These are phyloP conservation scores for Julus scanicus DNA, from an alignment of 2,888 invertebrate genomes.

Conservation along the genomic window DNA sequence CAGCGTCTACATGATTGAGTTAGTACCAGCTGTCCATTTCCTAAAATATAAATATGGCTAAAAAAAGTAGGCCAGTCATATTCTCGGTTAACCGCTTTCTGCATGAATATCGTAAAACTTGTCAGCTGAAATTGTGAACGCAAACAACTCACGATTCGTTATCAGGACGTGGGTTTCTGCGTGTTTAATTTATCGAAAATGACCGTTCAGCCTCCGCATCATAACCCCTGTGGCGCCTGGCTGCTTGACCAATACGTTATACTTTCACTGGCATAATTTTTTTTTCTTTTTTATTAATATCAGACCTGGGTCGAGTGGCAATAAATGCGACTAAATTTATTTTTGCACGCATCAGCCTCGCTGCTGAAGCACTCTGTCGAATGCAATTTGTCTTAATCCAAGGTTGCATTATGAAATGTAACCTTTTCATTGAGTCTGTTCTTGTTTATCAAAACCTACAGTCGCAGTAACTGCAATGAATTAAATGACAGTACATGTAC, in stretches of 20 bases:
- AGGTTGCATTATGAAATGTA: slow-evolving; percentile 8
- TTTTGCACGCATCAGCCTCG: background rate
- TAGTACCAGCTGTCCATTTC: slow-evolving; percentile 16
- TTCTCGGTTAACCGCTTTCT: slow-evolving; percentile 26
- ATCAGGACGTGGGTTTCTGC: slow-evolving; percentile 21
- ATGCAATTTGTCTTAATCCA: background rate
- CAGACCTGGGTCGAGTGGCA: slow-evolving; percentile 2
- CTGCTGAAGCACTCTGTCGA: background rate
- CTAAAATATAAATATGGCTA: background rate
- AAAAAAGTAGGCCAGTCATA: slow-evolving; percentile 8
- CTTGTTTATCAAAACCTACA: background rate
- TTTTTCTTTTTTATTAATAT: background rate
- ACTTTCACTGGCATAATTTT: background rate
- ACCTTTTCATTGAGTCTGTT: background rate
- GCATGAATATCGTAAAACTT: slow-evolving; percentile 29
- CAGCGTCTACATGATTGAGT: background rate
- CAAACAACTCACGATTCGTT: slow-evolving; percentile 6
- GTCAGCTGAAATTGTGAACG: slow-evolving; percentile 2
- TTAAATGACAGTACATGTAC: background rate
- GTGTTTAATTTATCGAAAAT: slow-evolving; percentile 20
- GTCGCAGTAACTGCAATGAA: background rate
- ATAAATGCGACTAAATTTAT: background rate
- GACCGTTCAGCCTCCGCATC: background rate
- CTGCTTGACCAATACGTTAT: background rate
- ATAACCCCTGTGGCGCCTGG: background rate